Conservation (phyloP, 2,113 vertebrate genomes). For the Uria aalge region DNA sequence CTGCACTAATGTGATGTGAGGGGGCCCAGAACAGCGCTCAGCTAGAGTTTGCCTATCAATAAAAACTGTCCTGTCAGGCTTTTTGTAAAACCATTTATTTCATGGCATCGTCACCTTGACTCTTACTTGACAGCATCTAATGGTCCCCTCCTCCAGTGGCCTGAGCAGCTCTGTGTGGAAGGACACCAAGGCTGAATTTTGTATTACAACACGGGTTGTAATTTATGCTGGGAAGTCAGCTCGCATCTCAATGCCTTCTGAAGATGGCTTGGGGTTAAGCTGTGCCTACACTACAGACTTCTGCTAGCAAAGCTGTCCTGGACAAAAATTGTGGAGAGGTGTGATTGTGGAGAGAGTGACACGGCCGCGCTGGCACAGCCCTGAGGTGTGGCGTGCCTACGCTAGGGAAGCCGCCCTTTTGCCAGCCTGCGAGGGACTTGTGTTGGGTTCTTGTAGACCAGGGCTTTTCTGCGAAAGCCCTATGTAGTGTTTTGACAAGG, state of each 20-base stretch:
- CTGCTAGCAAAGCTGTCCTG: not conserved
- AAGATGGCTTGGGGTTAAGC: not conserved
- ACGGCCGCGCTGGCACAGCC: not conserved
- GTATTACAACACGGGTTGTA: accelerated
- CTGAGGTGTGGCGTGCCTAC: accelerated
- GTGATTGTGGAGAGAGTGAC: not conserved
- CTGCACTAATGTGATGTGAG: accelerated
- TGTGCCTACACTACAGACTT: not conserved
- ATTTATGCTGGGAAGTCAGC: not conserved
- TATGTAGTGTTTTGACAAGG: accelerated
- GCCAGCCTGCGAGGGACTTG: accelerated
- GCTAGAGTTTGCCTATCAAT: not conserved
- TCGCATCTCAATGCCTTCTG: accelerated
- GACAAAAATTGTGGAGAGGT: not conserved
- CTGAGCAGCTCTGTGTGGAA: not conserved
- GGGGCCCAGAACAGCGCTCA: accelerated
- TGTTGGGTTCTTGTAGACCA: not conserved
- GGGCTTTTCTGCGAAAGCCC: accelerated
- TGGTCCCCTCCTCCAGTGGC: not conserved
- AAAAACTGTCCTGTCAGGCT: not conserved
- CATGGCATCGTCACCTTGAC: not conserved
- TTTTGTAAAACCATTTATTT: not conserved
- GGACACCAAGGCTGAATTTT: not conserved
- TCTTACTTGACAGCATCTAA: not conserved
- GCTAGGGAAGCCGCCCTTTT: not conserved